phyloP scores from a whole-genome alignment of 2,113 vertebrate species.

The Gambusia affinis region DNA sequence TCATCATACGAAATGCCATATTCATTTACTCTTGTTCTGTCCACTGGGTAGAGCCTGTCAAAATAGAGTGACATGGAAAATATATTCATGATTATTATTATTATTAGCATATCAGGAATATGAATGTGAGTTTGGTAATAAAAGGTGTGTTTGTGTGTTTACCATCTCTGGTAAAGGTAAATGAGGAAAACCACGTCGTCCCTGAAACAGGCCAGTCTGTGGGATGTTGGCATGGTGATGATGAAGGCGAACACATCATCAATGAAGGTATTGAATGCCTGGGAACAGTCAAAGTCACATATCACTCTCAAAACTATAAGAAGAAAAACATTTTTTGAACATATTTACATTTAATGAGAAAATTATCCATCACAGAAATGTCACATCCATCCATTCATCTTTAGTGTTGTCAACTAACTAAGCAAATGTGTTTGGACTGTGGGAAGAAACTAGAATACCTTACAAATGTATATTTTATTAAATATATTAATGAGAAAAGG shows the following conservation, averaged over 20 bases:
- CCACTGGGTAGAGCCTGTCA: conserved; percentile 96
- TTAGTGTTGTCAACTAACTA: background rate
- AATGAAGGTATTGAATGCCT: conserved; percentile 99
- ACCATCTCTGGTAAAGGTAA: conserved; percentile 99
- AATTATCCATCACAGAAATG: background rate
- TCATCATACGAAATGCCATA: conserved; percentile 94
- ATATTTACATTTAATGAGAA: background rate
- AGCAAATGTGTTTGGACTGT: too few relatives aligned
- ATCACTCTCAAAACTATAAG: background rate
- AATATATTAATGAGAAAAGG: background rate
- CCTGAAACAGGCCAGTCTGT: conserved; percentile 96
- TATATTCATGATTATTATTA: background rate
- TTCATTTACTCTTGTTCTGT: conserved; percentile 95
- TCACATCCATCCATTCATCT: too few relatives aligned
- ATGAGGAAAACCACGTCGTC: conserved; percentile 97
- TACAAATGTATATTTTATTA: background rate
- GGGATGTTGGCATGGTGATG: conserved; percentile 99
- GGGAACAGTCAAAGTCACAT: conserved; percentile 7
- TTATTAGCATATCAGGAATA: background rate
- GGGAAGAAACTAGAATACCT: background rate
- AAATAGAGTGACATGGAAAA: conserved; percentile 4
- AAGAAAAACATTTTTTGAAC: background rate
- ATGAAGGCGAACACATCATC: conserved; percentile 98
- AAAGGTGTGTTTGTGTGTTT: conserved; percentile 24
- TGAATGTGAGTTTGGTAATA: background rate